phyloP scores from a whole-genome alignment of 2,113 vertebrate species.

The Varanus salvator region DNA sequence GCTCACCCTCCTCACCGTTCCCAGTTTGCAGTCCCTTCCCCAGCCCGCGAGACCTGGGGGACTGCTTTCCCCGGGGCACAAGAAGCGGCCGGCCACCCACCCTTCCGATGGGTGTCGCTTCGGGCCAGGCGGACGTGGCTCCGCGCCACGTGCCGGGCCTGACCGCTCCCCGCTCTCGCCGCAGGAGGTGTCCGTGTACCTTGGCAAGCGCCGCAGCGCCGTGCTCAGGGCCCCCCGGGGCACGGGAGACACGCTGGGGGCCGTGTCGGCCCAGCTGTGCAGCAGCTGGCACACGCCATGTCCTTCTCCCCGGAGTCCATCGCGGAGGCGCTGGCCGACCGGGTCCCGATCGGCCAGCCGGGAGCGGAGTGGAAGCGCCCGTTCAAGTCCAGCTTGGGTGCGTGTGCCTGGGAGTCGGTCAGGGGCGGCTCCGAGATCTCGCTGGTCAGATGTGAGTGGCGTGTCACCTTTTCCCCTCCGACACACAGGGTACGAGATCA shows the following conservation, averaged over 20 bases:
- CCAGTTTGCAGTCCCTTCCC: too few relatives aligned
- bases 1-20: too few relatives aligned
- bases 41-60: too few relatives aligned
- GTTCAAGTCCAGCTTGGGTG: slow-evolving; percentile 95
- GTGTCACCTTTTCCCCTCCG: too few relatives aligned
- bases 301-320: slow-evolving; percentile 88
- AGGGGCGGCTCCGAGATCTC: too few relatives aligned
- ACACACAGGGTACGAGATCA: slow-evolving; percentile 91
- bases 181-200: slow-evolving; percentile 82
- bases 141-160: too few relatives aligned
- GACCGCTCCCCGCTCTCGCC: background rate
- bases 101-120: too few relatives aligned
- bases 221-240: slow-evolving; percentile 69
- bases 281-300: slow-evolving; percentile 84
- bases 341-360: slow-evolving; percentile 80
- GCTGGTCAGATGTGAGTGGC: too few relatives aligned
- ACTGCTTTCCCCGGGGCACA: too few relatives aligned
- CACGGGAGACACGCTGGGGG: slow-evolving; percentile 58
- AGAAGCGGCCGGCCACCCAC: too few relatives aligned
- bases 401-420: too few relatives aligned
- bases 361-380: slow-evolving; percentile 86
- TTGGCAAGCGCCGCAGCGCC: slow-evolving; percentile 87
- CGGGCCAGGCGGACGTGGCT: too few relatives aligned
- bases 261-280: slow-evolving; percentile 75
- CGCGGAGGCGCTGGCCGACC: slow-evolving; percentile 83